A percentile compares a stretch with the other conserved stretches of the same genome.
These are phyloP conservation scores for Amphilophus citrinellus DNA, from an alignment of 2,113 vertebrate genomes.

Conservation along the genomic window DNA sequence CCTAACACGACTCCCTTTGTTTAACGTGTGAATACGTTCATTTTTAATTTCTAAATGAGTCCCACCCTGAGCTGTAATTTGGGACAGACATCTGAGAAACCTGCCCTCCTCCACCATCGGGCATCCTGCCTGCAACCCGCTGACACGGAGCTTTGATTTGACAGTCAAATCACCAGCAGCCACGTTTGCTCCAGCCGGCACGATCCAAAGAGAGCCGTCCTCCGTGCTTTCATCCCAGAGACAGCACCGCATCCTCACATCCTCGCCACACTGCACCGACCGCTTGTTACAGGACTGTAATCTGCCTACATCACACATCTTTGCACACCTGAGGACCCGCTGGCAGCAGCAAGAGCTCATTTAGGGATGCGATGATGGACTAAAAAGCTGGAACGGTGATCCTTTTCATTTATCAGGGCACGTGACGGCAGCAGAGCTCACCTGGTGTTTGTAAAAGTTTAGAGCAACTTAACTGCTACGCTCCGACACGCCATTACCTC, in stretches of 20 bases:
- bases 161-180: conserved; percentile 10
- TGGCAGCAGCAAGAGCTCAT: neutral
- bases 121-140: neutral
- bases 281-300: neutral
- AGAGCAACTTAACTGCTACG: neutral
- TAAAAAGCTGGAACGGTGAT: neutral
- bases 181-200: neutral
- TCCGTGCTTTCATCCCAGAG: rapidly evolving
- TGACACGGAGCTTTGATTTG: neutral
- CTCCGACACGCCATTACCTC: neutral
- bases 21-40: neutral
- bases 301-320: neutral
- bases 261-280: neutral
- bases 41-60: neutral
- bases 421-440: no score
- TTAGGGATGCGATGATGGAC: rapidly evolving
- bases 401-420: no score
- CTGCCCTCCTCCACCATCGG: neutral
- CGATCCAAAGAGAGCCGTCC: neutral
- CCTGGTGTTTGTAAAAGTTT: no score
- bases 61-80: neutral
- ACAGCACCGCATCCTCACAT: rapidly evolving
- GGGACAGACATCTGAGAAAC: neutral
- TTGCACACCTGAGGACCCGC: rapidly evolving
- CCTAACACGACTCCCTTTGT: no score